Evolutionary conservation across 1,140 invertebrate genomes (phyloP), one percentile per base, ranked within the genome.

Genomic region (Fopius arisanus): DNA sequence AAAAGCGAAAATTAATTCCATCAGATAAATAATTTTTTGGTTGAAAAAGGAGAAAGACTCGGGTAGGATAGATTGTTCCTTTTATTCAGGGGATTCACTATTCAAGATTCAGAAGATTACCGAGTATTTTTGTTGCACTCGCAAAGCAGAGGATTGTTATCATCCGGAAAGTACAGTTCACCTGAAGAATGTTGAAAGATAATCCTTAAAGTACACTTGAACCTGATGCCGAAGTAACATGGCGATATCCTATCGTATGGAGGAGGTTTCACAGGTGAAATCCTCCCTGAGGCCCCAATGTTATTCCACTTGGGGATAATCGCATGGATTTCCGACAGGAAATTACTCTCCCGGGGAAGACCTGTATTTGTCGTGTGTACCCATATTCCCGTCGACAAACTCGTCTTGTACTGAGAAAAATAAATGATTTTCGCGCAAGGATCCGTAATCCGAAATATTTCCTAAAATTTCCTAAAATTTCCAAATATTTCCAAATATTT

Each of bases 281-380:
- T 59, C 54, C 75, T 79, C 78, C 74, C 74, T 75, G 70, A 77
- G 74, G 68, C 21, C n/a, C 29, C 76, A 74, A 75, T 79, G 78
- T 80, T 80, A 79, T 79, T 80, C 75, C 72, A 80, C 74, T 76
- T 68, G 71, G 78, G 73, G 79, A 79, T 78, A 80, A 75, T 78
- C 73, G 65, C 72, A 75, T 78, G 76, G 79, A 80, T 80, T 80
- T 80, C 79, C 79, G 75, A 72, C 76, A 78, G 79, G 79, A 80
- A 80, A 80, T 80, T 80, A 80, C 78, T 79, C 78, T 80, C 73
- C 78, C 77, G 14, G 3, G 19, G 54, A 59, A 48, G 43, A 48
- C 43, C 31, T 33, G 29, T 59, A 51, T 68, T 68, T 66, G 26
- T 29, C 37, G 31, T 33, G 51, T 19, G 48, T 48, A 62, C 23